Base-by-base conservation (phyloP, 2,888 invertebrate species). In the Erebia aethiops region DNA sequence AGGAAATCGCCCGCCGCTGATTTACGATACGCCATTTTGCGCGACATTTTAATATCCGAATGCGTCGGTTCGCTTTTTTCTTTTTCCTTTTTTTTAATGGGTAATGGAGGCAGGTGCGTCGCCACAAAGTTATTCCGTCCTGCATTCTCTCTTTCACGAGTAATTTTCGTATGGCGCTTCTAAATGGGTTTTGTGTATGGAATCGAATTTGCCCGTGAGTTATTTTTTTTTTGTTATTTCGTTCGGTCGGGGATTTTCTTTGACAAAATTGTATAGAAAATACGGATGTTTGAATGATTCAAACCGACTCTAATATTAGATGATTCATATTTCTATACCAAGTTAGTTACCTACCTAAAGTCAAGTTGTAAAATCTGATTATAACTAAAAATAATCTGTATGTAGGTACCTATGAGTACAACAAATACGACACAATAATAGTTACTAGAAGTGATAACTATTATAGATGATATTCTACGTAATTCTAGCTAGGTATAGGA, bases 21-120 rank as follows among this genome's bases (percentile, higher is more conserved):
- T 92, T 91, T 90, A 91, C 84, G 84, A 84, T 78, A 80, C 79
- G 87, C 91, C 89, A 90, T 90, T 87, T 90, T 89, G 86, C 75
- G 88, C 86, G 88, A 89, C 87, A 89, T 88, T 89, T 89, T 87
- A 88, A 88, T 89, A 89, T 88, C 82, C 84, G 85, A 89, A 89
- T 87, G 85, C 84, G 85, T 87, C 84, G 82, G 83, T 83, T 84
- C 83, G 81, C 74, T 83, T 81, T 81, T 85, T 84, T 56, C 16
- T 14, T 84, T 81, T 84, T 80, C 77, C 77, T 85, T 87, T 87
- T 85, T 87, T 84, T 81, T 83, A 85, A 82, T 82, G 83, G 84
- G 83, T 82, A 83, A 81, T 84, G 85, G 84, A 78, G 82, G 89
- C 91, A 91, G 90, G 89, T 91, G 89, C 85, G 83, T 79, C 73